phyloP scores from a whole-genome alignment of 2,888 invertebrate genomes.

The Crocallis elinguaria region DNA sequence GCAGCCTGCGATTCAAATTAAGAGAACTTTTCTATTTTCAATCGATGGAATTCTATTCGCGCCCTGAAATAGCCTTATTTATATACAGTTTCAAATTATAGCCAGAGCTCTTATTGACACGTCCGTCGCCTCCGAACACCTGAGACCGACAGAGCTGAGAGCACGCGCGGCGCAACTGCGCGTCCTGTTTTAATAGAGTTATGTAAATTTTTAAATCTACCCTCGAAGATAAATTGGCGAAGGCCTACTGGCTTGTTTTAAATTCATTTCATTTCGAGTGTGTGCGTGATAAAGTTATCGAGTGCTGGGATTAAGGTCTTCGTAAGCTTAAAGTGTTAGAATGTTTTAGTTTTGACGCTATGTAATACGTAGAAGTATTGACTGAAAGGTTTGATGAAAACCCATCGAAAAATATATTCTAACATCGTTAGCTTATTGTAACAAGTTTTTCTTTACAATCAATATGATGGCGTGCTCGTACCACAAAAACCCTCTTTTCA shows the following conservation, averaged over 20 bases:
- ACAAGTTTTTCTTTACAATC: too few species aligned
- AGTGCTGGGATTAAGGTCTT: neutral
- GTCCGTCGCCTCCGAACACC: constrained; percentile 16
- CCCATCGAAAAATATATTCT: too few species aligned
- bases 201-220: constrained; percentile 56
- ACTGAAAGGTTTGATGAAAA: too few species aligned
- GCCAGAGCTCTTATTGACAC: neutral
- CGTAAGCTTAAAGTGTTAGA: neutral
- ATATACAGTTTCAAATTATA: too few species aligned
- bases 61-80: too few species aligned
- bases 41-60: neutral
- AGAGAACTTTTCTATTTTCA: neutral
- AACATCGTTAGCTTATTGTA: too few species aligned
- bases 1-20: too few species aligned
- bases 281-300: constrained; percentile 7
- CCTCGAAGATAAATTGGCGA: constrained; percentile 41
- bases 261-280: constrained; percentile 25
- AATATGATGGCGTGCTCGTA: too few species aligned
- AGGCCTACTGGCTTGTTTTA: constrained; percentile 33
- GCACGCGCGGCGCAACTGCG: constrained; percentile 16
- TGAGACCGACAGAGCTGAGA: constrained; percentile 12
- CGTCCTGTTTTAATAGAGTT: constrained; percentile 44
- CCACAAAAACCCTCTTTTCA: neutral
- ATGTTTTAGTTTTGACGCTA: too few species aligned
- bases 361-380: too few species aligned